Base-by-base conservation (phyloP, 2,888 invertebrate species). In the Drosophila paracracens region DNA sequence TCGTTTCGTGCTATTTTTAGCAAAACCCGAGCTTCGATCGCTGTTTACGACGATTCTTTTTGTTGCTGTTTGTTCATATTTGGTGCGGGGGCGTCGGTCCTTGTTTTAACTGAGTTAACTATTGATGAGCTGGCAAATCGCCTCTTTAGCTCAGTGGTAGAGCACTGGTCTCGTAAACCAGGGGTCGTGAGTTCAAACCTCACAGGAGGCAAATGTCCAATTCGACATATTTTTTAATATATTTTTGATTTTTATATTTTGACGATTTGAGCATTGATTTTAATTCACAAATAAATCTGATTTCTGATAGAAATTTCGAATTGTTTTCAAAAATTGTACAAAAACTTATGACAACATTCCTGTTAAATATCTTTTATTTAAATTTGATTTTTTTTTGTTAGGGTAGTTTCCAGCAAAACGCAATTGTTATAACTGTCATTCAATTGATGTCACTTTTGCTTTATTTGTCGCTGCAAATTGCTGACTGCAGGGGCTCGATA, bases 141-240 rank as follows among this genome's bases (percentile, higher is more conserved):
- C 96, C 96, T 96, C 96, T 96, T 96, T 96, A 96, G 96, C 96
- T 96, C 96, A 96, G 96, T 96, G 96, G 96, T 95, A 96, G 96
- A 96, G 96, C 96, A 96, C 96, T 96, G 96, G 96, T 96, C 96
- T 96, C 96, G 96, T 96, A 96, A 96, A 96, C 96, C 96, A 96
- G 96, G 96, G 96, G 96, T 96, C 96, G 96, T 96, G 96, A 96
- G 96, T 96, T 96, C 96, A 96, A 96, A 95, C 96, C 96, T 96
- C 96, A 96, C 96, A 96, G 96, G 96, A 96, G 96, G 96, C 96
- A 96, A 11, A 38, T 21, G 4, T 8, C 2, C 1, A 4, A 1
- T 36, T 16, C 0, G 31, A 10, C 31, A 10, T 33, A 4, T 4
- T 38, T 8, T 46, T 46, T 4, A 7, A 6, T 3, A 3, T 6